phyloP scores from a whole-genome alignment of 2,113 vertebrate genomes.

The Mixornis gularis region DNA sequence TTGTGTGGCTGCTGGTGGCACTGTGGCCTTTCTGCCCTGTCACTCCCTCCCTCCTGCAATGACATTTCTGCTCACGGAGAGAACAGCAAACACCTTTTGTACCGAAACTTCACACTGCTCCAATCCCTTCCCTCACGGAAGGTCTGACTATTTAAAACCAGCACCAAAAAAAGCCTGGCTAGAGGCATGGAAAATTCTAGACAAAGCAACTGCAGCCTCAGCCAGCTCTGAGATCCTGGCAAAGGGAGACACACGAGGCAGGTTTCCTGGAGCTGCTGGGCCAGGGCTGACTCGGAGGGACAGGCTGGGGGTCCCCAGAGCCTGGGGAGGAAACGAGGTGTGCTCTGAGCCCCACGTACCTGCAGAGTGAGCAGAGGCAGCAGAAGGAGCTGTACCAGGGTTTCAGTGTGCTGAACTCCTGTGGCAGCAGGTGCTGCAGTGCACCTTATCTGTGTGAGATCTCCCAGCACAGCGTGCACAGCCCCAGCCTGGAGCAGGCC shows the following conservation, averaged over 20 bases:
- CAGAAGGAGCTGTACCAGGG: neutral
- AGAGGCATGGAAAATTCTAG: neutral
- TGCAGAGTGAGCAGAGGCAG: neutral
- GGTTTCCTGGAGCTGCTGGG: fast-evolving
- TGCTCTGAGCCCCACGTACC: neutral
- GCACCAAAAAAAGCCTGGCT: neutral
- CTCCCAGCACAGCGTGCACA: neutral
- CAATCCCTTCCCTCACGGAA: neutral
- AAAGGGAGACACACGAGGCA: fast-evolving
- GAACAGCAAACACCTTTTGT: neutral
- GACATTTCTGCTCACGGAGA: neutral
- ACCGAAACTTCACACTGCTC: neutral
- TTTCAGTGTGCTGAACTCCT: neutral
- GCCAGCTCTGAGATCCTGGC: neutral
- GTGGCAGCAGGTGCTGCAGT: neutral
- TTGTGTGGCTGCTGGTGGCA: neutral
- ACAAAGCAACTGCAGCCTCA: neutral
- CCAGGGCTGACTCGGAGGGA: neutral
- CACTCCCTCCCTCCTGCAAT: neutral
- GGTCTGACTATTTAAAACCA: neutral
- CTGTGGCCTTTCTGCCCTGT: neutral
- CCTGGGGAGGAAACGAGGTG: fast-evolving
- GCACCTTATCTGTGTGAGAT: neutral
- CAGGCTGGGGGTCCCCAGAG: neutral
- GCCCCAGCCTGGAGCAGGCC: neutral